Percentiles rank a stretch among this genome's conserved stretches.
phyloP scores from a whole-genome alignment of 1,140 invertebrate species.

The Hirudo medicinalis region DNA sequence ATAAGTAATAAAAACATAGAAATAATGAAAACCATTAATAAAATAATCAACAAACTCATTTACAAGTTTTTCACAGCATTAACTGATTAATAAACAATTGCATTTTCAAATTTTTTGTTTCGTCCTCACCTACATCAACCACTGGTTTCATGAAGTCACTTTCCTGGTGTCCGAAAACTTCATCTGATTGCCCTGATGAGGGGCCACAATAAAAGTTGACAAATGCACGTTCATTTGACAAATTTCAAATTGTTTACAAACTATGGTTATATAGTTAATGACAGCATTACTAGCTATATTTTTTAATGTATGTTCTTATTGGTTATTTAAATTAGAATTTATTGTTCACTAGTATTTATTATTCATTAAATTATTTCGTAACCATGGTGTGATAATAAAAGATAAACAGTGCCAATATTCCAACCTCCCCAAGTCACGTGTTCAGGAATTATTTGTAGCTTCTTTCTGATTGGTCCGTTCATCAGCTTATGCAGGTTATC shows the following conservation, averaged over 20 bases:
- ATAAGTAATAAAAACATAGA: conserved; percentile 5
- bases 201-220: conserved; percentile 16
- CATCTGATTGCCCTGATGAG: conserved; percentile 41
- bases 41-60: neutral
- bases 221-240: conserved; percentile 1
- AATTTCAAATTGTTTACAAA: neutral
- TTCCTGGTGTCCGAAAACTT: conserved; percentile 51
- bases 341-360: too few relatives aligned
- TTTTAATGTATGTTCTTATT: neutral
- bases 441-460: conserved; percentile 46
- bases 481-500: conserved; percentile 48
- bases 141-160: conserved; percentile 75
- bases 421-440: conserved; percentile 48
- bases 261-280: neutral
- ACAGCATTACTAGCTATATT: neutral
- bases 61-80: neutral
- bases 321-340: neutral
- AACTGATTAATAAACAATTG: neutral
- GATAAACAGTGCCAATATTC: neutral
- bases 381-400: neutral
- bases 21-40: neutral
- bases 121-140: conserved; percentile 51
- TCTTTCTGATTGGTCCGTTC: conserved; percentile 52
- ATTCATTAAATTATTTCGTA: too few relatives aligned
- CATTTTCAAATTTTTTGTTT: conserved; percentile 29